A percentile compares a stretch with the other conserved stretches of the same genome.
phyloP scores from a whole-genome alignment of 2,113 vertebrate genomes.

The Boulengeromyrus knoepffleri region DNA sequence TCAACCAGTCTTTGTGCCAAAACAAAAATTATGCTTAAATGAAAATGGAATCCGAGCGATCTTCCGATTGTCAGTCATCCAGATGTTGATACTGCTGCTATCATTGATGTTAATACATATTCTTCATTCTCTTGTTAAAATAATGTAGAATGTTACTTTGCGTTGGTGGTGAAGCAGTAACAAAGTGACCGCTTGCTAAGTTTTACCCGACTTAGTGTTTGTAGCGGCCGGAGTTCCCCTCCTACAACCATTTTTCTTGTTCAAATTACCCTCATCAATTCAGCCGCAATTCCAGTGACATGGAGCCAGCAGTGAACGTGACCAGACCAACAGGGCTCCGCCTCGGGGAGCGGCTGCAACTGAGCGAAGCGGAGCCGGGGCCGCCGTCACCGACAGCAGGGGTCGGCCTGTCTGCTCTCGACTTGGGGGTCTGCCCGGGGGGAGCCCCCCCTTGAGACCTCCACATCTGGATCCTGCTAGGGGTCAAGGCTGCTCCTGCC shows the following conservation, averaged over 20 bases:
- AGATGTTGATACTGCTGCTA: not conserved
- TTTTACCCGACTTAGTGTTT: not conserved
- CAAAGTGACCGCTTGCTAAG: not conserved
- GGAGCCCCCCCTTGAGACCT: constrained; percentile 72
- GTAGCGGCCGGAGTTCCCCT: constrained; percentile 20
- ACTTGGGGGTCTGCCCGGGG: constrained; percentile 59
- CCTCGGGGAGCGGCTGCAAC: constrained; percentile 44
- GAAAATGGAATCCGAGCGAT: not conserved
- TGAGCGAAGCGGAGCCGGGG: constrained; percentile 48
- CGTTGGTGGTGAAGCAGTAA: not conserved
- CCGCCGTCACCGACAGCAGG: constrained; percentile 49
- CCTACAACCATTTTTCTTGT: constrained; percentile 35
- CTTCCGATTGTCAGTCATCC: not conserved
- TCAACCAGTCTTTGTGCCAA: not conserved
- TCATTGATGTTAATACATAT: not conserved
- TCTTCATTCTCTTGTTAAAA: not conserved
- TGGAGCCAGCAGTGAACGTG: constrained; percentile 55
- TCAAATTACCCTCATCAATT: constrained; percentile 82
- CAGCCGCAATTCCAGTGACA: constrained; percentile 65
- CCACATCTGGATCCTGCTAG: constrained; percentile 99
- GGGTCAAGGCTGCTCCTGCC: constrained; percentile 96
- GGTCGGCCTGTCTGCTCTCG: constrained; percentile 57
- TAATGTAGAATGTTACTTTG: not conserved
- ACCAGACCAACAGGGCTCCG: constrained; percentile 58
- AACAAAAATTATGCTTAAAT: not conserved